phyloP scores from a whole-genome alignment of 2,797 vertebrate genomes.

The Hippocampus kuda region DNA sequence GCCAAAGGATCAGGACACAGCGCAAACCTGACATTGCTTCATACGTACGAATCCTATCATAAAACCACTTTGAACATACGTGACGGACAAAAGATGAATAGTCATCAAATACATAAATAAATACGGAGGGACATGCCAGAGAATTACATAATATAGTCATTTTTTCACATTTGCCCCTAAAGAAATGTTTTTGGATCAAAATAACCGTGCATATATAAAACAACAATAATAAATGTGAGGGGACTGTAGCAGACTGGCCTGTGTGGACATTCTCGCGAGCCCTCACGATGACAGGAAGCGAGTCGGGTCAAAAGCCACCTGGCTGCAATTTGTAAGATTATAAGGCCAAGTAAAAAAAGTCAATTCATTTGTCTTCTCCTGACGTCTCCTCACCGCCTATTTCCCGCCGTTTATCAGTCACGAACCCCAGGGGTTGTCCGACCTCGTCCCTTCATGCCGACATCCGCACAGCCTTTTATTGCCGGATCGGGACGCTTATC shows the following conservation, averaged over 20 bases:
- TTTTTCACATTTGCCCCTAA: neutral
- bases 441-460: constrained; percentile 41
- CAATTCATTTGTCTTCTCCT: constrained; percentile 3
- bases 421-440: constrained; percentile 26
- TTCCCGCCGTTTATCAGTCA: constrained; percentile 34
- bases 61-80: constrained; percentile 27
- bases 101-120: too few species aligned
- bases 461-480: constrained; percentile 43
- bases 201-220: too few species aligned
- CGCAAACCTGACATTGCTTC: constrained; percentile 35
- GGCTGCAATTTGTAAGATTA: neutral
- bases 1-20: constrained; percentile 38
- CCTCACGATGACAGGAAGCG: constrained; percentile 35
- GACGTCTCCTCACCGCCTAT: constrained; percentile 15
- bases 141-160: neutral
- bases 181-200: too few species aligned
- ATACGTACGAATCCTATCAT: constrained; percentile 37
- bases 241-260: neutral
- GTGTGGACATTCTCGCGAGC: constrained; percentile 8
- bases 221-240: neutral
- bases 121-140: too few species aligned
- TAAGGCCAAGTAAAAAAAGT: neutral
- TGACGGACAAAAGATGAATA: constrained; percentile 17
- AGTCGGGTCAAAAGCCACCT: neutral
- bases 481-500: constrained; percentile 41